These are phyloP conservation scores for Helicoverpa armigera DNA, from an alignment of 1,140 invertebrate species.

Conservation along the genomic window DNA sequence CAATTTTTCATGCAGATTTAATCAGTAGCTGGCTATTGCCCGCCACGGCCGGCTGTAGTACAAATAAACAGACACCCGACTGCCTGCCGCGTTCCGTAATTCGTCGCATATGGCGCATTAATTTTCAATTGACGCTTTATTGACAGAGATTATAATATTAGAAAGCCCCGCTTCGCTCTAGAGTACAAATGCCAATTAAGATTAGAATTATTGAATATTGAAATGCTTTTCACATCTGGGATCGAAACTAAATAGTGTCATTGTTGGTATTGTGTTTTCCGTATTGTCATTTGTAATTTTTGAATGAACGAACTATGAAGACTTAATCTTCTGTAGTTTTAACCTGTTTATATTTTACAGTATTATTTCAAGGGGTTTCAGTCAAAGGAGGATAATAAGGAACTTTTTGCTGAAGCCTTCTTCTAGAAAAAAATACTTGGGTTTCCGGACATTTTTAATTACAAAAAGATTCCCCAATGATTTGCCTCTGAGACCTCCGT, in stretches of 20 bases:
- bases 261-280: too few species aligned
- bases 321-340: too few species aligned
- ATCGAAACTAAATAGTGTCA: too few species aligned
- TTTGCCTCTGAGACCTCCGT: too few species aligned
- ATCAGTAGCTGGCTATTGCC: conserved; percentile 62
- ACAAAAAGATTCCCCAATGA: too few species aligned
- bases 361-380: too few species aligned
- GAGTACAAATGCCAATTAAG: conserved; percentile 35
- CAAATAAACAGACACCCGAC: conserved; percentile 54
- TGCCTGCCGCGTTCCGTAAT: conserved; percentile 27
- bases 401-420: too few species aligned
- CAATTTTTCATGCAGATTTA: conserved; percentile 80
- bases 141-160: conserved; percentile 44
- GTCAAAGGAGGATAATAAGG: too few species aligned
- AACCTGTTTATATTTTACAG: too few species aligned
- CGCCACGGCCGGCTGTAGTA: conserved; percentile 32
- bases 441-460: not conserved
- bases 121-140: conserved; percentile 51
- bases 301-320: too few species aligned
- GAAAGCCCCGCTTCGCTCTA: conserved; percentile 5
- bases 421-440: too few species aligned
- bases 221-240: conserved; percentile 2
- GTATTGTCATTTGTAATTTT: too few species aligned
- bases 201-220: conserved; percentile 22
- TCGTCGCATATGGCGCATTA: conserved; percentile 60